Evolutionary conservation across 2,888 invertebrate genomes (phyloP), one percentile per base, ranked within the genome.

Genomic region (Athalia circularis): DNA sequence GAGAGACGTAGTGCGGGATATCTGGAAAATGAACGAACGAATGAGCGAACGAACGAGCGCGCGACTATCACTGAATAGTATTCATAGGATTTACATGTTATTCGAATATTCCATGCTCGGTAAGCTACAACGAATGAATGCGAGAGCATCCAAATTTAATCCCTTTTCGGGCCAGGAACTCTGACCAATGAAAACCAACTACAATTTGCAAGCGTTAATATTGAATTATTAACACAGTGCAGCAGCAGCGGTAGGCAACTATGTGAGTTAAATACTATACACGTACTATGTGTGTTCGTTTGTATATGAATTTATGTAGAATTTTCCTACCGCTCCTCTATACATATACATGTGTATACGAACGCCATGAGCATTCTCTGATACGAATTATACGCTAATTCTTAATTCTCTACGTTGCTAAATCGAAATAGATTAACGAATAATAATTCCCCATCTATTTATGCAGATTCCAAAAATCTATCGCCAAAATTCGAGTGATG

Each of bases 41-140:
- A 61, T 50, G 62, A 48, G 62, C 50, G 52, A 50, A 75, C 62
- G 75, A 50, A 62, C 43, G 50, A 50, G 43, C 72, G 52, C 13
- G 15, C 59, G 57, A 79, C 80, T 82, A 82, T 84, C 82, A 29
- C 62, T 50, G 81, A 83, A 86, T 83, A 82, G 82, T 81, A 83
- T 83, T 80, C 78, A 72, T 61, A 68, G 83, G 82, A 84, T 85
- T 87, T 83, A 85, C 84, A 85, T 84, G 83, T 87, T 86, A 87
- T 86, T 86, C 84, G 83, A 85, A 86, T 85, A 86, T 85, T 84
- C 83, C 79, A 77, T 80, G 29, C 50, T 29, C 29, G 75, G 29
- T 50, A 75, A 75, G 62, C 75, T 75, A 62, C 64, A 75, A 61
- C 75, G 61, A 64, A 75, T 62, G 75, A 75, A 75, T 75, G 62